Evolutionary conservation across 2,888 invertebrate species (phyloP), one percentile per base, ranked within the genome.

Genomic region (Chalcosyrphus nemorum): DNA sequence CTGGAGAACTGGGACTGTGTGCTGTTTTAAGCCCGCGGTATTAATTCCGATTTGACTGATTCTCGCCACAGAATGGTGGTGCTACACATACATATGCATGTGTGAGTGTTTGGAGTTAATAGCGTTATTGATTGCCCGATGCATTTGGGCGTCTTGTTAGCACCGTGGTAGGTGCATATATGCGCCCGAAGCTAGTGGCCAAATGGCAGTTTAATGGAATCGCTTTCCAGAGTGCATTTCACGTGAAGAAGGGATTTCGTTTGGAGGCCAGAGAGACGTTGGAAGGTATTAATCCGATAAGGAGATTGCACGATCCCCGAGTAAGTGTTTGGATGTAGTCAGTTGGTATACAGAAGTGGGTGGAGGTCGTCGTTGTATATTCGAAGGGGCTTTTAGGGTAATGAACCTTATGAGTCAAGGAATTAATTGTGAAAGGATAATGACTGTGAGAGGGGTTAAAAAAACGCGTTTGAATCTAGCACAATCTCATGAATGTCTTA

Each of bases 101-200:
- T 19, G 24, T 74, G 43, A 47, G 24, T 63, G 57, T 80, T 61
- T 32, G 43, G 57, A 70, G 72, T 75, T 84, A 84, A 84, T 84
- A 84, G 74, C 21, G 80, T 84, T 84, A 84, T 84, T 84, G 84
- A 84, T 84, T 75, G 84, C 70, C 70, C 52, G 38, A 15, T 75
- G 84, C 84, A 80, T 75, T 84, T 80, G 84, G 80, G 63, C 57
- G 75, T 80, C 84, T 84, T 75, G 84, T 84, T 84, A 84, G 84
- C 84, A 84, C 65, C 43, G 68, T 80, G 84, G 74, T 80, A 70
- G 74, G 74, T 78, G 68, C 24, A 52, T 56, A 45, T 41, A 56
- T 47, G 54, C 38, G 24, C 57, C 63, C 19, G 6, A 11, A 68
- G 61, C 61, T 57, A 13, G 15, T 63, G 52, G 43, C 63, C 41